These are phyloP conservation scores for Leptinotarsa juncta DNA, from an alignment of 2,888 invertebrate species.

Conservation along the genomic window DNA sequence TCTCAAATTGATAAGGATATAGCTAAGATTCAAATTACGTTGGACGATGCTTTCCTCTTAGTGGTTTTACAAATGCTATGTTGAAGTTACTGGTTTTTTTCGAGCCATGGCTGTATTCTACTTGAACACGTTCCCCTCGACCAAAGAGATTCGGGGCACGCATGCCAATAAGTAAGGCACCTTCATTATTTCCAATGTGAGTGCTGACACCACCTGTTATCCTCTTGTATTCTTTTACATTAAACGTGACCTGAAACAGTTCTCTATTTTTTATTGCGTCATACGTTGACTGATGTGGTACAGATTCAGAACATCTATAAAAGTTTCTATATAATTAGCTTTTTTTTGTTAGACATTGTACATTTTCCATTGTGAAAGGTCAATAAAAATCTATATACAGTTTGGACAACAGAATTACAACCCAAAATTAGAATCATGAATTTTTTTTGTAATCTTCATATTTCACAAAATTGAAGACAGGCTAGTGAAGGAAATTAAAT, in stretches of 20 bases:
- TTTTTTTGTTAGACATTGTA: too few species aligned
- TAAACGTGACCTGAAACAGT: slow-evolving; percentile 80
- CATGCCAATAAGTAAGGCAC: slow-evolving; percentile 80
- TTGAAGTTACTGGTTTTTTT: slow-evolving; percentile 85
- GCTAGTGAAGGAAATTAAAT: too few species aligned
- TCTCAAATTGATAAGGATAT: neutral
- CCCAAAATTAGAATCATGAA: too few species aligned
- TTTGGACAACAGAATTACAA: too few species aligned
- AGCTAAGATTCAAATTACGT: slow-evolving; percentile 69
- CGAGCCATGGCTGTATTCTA: slow-evolving; percentile 88
- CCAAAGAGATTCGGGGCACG: slow-evolving; percentile 88
- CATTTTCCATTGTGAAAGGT: too few species aligned
- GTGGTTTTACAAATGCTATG: slow-evolving; percentile 85
- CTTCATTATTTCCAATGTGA: slow-evolving; percentile 92
- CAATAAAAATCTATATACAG: too few species aligned
- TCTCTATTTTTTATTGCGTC: too few species aligned
- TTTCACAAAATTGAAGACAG: too few species aligned
- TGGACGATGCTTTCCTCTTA: slow-evolving; percentile 74
- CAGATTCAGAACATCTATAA: too few species aligned
- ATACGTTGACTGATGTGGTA: too few species aligned
- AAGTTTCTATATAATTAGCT: too few species aligned
- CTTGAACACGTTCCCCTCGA: slow-evolving; percentile 84
- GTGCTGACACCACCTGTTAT: slow-evolving; percentile 88
- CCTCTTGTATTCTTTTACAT: slow-evolving; percentile 85
- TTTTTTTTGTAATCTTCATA: too few species aligned